These are phyloP conservation scores for Eurystomus gularis DNA, from an alignment of 2,113 vertebrate species.

Conservation along the genomic window DNA sequence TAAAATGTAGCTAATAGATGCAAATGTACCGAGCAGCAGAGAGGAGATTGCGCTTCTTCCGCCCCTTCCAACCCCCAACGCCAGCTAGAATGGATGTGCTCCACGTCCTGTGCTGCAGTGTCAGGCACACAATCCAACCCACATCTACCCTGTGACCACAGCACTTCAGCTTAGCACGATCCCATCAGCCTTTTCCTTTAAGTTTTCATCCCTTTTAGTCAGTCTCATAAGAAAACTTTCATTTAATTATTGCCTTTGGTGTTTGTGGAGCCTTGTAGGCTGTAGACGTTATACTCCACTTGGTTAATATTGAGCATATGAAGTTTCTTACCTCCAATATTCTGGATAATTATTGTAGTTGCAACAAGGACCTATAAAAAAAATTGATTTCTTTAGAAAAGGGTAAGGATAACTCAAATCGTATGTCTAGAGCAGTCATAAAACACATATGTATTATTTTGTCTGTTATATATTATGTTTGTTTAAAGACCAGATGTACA, in stretches of 20 bases:
- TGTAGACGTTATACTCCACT: neutral
- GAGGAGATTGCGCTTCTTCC: neutral
- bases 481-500: constrained; percentile 5
- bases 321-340: constrained; percentile 89
- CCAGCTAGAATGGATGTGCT: neutral
- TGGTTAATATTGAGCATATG: neutral
- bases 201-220: neutral
- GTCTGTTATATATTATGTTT: no score
- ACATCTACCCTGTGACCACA: rapidly evolving
- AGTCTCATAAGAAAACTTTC: neutral
- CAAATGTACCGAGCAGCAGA: neutral
- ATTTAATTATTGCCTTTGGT: neutral
- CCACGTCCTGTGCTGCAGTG: neutral
- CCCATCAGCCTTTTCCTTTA: neutral
- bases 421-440: neutral
- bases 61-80: neutral
- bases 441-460: neutral
- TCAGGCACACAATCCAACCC: neutral
- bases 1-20: neutral
- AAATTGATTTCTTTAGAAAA: constrained; percentile 37
- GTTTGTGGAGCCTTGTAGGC: neutral
- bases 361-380: constrained; percentile 85
- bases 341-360: constrained; percentile 89
- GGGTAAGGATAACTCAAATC: constrained; percentile 21
- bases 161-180: neutral